Evolutionary conservation across 2,888 invertebrate species (phyloP).

Genomic region (Strigamia crassipes): DNA sequence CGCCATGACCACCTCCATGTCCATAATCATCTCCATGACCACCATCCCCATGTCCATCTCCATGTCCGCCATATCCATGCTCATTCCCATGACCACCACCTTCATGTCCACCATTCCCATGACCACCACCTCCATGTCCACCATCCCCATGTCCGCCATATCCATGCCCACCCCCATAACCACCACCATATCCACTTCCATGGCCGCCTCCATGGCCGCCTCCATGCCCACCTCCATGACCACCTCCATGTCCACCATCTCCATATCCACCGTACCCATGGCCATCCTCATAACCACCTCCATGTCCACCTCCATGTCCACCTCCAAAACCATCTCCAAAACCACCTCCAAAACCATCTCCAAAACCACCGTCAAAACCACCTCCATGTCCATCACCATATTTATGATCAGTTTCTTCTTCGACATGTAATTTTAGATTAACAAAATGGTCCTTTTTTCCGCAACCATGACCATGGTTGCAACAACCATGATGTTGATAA

Average conservation of each 20-base stretch:
- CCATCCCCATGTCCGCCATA: background rate
- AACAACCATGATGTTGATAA: background rate
- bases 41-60: background rate
- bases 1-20: background rate
- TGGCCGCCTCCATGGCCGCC: background rate
- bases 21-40: background rate
- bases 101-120: too few species aligned
- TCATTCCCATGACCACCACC: background rate
- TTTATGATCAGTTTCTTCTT: too few species aligned
- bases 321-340: too few species aligned
- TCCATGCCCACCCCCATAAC: background rate
- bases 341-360: background rate
- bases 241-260: background rate
- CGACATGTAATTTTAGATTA: too few species aligned
- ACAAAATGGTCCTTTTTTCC: too few species aligned
- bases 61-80: background rate
- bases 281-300: too few species aligned
- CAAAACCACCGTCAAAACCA: background rate
- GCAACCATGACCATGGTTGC: background rate
- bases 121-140: too few species aligned
- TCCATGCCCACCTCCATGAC: background rate
- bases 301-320: too few species aligned
- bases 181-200: background rate
- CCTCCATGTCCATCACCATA: too few species aligned
- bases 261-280: background rate